Percentiles rank a stretch among this genome's conserved stretches.
Conservation (phyloP, 2,113 vertebrate species). For the Crotalus helleri region DNA sequence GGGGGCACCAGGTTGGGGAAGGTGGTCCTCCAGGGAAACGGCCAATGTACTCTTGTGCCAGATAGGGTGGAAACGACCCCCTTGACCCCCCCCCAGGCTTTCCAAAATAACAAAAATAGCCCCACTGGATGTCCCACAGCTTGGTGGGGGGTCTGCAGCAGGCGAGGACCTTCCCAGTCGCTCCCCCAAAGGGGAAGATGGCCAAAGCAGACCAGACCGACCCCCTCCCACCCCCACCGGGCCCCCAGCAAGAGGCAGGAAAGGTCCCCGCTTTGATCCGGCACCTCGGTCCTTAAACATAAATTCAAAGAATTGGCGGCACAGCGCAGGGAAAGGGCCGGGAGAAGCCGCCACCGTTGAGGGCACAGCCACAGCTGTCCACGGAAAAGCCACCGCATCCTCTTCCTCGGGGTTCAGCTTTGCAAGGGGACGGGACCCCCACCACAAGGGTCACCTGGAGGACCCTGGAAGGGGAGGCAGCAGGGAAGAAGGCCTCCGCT, state of each 20-base stretch:
- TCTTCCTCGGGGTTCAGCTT: neutral
- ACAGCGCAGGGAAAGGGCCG: neutral
- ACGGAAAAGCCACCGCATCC: neutral
- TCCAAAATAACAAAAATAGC: neutral
- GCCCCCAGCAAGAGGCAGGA: neutral
- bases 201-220: no score
- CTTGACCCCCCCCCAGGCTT: neutral
- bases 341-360: neutral
- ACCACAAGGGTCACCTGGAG: neutral
- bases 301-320: neutral
- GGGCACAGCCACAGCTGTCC: neutral
- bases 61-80: neutral
- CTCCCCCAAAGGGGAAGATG: no score
- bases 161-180: neutral
- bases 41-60: neutral
- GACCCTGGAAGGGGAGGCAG: no score
- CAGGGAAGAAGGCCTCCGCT: neutral
- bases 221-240: neutral
- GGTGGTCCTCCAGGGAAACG: neutral
- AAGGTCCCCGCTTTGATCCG: rapidly evolving
- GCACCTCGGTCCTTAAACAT: rapidly evolving
- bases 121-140: neutral
- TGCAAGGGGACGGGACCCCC: neutral
- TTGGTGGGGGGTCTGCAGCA: neutral
- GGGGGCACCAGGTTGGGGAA: neutral